Base-by-base conservation (phyloP, 2,888 invertebrate species). In the Aricia artaxerxes region DNA sequence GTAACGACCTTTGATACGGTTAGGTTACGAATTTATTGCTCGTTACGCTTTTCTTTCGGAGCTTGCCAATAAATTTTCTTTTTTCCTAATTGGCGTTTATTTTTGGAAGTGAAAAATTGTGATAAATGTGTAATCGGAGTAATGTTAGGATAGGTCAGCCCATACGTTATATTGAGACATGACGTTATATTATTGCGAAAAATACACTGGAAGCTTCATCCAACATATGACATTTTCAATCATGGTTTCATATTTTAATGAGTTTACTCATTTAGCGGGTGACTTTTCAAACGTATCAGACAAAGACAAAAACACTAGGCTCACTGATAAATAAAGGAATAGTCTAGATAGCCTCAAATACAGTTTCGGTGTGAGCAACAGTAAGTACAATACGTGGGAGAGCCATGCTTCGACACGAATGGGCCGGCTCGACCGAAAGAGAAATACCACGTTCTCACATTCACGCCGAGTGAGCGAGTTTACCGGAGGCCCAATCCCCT, bases 1-100 rank as follows among this genome's bases (percentile, higher is more conserved):
- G 49, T 35, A 53, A 76, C 76, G 76, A 76, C 76, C 76, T 76
- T 53, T 76, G 76, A 35, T 76, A 75, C 53, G 75, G 44, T 31
- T 49, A 53, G 57, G 76, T 53, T 53, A 76, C 53, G 31, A 76
- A 53, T 76, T 76, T 76, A 76, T 76, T 16, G 13, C 35, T 24
- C 53, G 49, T 44, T 75, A 44, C 75, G 75, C 49, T 75, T 57
- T 75, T 76, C 57, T 76, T 76, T 57, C 31, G 3, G 53, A 53
- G 76, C 76, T 76, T 57, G 76, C 76, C 53, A 53, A 69, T 69
- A 69, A 69, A 76, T 75, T 35, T 75, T 13, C 31, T 76, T 53
- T 76, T 76, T 57, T 35, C 53, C 2, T 76, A 53, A 57, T 53
- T 53, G 24, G 1, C 16, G 35, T 76, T 76, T 76, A 57, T 76